Evolutionary conservation across 2,797 vertebrate genomes (phyloP).

Genomic region (Pogonophryne albipinna): DNA sequence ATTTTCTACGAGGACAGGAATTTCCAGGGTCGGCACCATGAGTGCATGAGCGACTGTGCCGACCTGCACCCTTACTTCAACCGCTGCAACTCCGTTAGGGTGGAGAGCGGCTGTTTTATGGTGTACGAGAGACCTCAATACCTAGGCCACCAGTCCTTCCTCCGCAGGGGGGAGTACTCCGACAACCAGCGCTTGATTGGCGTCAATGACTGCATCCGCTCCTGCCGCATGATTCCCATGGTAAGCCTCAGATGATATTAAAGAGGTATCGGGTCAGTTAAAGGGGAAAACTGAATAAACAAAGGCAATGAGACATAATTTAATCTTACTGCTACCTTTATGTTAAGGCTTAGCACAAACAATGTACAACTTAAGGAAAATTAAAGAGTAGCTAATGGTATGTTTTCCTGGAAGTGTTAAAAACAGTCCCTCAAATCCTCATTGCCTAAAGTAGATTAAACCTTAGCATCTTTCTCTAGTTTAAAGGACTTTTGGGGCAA

Average conservation of each 20-base stretch:
- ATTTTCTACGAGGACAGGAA: slow-evolving; percentile 78
- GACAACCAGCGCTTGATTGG: slow-evolving; percentile 79
- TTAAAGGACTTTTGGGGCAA: background rate
- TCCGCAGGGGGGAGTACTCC: slow-evolving; percentile 74
- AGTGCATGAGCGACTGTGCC: slow-evolving; percentile 74
- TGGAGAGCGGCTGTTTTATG: slow-evolving; percentile 78
- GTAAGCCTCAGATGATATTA: slow-evolving; percentile 39
- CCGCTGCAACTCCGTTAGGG: slow-evolving; percentile 77
- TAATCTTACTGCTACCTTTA: background rate
- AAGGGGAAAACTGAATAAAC: too few species aligned
- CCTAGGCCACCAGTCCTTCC: slow-evolving; percentile 75
- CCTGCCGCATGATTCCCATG: slow-evolving; percentile 74
- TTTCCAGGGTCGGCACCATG: slow-evolving; percentile 78
- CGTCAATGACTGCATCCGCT: slow-evolving; percentile 74
- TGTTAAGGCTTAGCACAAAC: background rate
- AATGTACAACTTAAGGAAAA: background rate
- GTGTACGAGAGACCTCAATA: slow-evolving; percentile 77
- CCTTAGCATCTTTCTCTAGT: background rate
- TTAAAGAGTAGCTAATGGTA: background rate
- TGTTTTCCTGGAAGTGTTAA: background rate
- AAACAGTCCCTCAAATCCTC: background rate
- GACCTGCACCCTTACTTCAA: slow-evolving; percentile 77
- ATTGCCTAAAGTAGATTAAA: background rate
- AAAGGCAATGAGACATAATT: background rate
- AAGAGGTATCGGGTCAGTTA: background rate